Percentiles rank a stretch among this genome's conserved stretches.
Conservation (phyloP, 2,113 vertebrate genomes). For the Nyctibius bracteatus region DNA sequence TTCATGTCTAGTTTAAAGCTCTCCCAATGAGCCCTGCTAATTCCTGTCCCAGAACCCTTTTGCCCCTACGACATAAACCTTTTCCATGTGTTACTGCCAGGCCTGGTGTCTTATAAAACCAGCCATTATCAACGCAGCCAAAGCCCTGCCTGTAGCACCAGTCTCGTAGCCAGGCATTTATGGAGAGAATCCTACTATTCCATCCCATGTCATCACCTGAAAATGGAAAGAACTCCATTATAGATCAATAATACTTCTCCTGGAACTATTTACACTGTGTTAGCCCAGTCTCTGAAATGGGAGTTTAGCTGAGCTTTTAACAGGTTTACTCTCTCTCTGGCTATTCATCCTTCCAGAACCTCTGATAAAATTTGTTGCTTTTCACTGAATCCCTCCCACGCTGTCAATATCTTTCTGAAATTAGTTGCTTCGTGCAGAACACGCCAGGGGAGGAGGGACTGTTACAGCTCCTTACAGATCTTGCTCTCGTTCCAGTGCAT, state of each 20-base stretch:
- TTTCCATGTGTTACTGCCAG: too few relatives aligned
- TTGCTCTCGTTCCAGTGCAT: not conserved
- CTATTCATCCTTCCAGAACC: slow-evolving; percentile 47
- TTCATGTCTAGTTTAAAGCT: too few relatives aligned
- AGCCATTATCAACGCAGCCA: too few relatives aligned
- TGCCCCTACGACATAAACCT: too few relatives aligned
- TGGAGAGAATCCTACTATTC: too few relatives aligned
- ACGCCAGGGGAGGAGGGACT: not conserved
- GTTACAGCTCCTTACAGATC: not conserved
- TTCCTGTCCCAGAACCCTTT: too few relatives aligned
- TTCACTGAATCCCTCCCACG: slow-evolving; percentile 45
- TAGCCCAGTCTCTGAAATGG: not conserved
- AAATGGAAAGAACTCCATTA: too few relatives aligned
- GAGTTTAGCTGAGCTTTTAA: slow-evolving; percentile 42
- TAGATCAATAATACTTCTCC: not conserved
- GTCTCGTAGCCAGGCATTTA: too few relatives aligned
- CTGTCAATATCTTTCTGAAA: slow-evolving; percentile 42
- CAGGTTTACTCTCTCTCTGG: slow-evolving; percentile 31
- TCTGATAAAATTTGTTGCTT: slow-evolving; percentile 46
- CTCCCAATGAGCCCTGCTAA: too few relatives aligned
- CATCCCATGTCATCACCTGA: too few relatives aligned
- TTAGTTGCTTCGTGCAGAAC: slow-evolving; percentile 17
- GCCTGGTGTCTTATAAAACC: too few relatives aligned
- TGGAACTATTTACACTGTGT: not conserved
- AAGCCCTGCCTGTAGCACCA: too few relatives aligned